Evolutionary conservation across 2,113 vertebrate species (phyloP).

Genomic region (Psittacus erithacus): DNA sequence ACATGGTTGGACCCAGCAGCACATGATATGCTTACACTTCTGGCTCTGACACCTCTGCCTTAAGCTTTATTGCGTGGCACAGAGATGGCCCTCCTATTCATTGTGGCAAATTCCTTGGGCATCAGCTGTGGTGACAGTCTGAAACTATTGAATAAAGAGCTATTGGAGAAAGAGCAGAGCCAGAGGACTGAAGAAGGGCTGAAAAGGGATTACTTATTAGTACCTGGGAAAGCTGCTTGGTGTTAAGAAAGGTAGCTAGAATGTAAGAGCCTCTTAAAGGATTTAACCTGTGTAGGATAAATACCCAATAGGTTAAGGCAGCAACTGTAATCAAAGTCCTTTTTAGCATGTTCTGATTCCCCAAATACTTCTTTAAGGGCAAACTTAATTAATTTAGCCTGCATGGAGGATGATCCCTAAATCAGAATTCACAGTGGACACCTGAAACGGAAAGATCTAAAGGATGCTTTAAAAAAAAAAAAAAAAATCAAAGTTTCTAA

Average conservation of each 20-base stretch:
- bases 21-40: not conserved
- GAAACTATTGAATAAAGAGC: not conserved
- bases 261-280: not conserved
- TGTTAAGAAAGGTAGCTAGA: not conserved
- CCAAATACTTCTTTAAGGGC: not conserved
- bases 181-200: not conserved
- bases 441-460: not conserved
- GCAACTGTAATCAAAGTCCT: not conserved
- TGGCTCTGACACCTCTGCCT: not conserved
- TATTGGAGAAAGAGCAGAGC: not conserved
- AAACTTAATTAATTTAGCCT: not conserved
- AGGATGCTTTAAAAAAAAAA: not conserved
- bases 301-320: not conserved
- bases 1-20: not conserved
- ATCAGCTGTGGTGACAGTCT: not conserved
- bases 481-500: not conserved
- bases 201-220: not conserved
- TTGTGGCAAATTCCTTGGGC: not conserved
- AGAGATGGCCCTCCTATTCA: rapidly evolving
- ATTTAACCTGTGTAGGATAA: not conserved
- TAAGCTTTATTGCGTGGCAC: rapidly evolving
- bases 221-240: not conserved
- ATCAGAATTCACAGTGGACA: not conserved
- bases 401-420: not conserved
- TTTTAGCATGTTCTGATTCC: not conserved